These are phyloP conservation scores for Polia nebulosa DNA, from an alignment of 2,888 invertebrate genomes.

Conservation along the genomic window DNA sequence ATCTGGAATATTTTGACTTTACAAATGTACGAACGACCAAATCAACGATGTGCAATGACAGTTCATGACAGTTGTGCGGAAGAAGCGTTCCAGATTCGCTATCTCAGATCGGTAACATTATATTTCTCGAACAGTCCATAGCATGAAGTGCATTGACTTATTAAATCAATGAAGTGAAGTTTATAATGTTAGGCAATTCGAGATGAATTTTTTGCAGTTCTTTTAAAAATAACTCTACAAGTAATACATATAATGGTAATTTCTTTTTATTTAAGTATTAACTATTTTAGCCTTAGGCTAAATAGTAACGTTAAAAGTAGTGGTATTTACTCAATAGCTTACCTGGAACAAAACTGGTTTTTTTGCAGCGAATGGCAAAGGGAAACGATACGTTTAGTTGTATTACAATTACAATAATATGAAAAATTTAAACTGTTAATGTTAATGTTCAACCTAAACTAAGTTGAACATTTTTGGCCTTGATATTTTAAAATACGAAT, in stretches of 20 bases:
- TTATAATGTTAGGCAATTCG: neutral
- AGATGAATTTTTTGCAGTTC: neutral
- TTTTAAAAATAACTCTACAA: neutral
- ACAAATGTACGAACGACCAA: conserved; percentile 15
- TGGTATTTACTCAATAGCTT: too few species aligned
- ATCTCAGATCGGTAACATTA: neutral
- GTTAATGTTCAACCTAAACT: too few species aligned
- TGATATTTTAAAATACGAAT: too few species aligned
- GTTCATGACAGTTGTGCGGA: conserved; percentile 41
- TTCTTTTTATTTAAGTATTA: neutral
- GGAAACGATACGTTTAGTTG: neutral
- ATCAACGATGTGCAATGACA: conserved; percentile 8
- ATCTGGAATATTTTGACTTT: conserved; percentile 41
- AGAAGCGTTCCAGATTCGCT: conserved; percentile 14
- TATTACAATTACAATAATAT: too few species aligned
- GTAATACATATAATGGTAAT: neutral
- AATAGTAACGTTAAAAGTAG: too few species aligned
- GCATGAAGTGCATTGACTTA: too few species aligned
- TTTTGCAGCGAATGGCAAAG: too few species aligned
- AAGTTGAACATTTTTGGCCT: too few species aligned
- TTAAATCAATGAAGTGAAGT: too few species aligned
- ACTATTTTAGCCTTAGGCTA: neutral
- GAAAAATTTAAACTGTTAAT: too few species aligned
- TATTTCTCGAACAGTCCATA: conserved; percentile 28
- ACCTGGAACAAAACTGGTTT: too few species aligned